Evolutionary conservation across 2,113 vertebrate genomes (phyloP).

Genomic region (Bufo bufo): DNA sequence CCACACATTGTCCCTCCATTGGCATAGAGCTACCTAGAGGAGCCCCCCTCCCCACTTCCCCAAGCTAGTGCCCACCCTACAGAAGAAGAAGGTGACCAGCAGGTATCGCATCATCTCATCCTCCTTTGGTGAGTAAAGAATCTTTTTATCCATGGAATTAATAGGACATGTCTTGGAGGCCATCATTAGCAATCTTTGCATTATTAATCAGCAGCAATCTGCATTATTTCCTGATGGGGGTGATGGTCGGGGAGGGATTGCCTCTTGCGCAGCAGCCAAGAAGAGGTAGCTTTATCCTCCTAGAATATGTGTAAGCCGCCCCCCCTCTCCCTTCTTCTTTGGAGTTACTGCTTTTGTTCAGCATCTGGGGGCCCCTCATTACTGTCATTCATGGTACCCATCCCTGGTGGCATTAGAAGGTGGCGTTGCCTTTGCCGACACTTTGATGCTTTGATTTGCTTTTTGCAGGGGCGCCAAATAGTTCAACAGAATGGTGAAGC

Average conservation of each 20-base stretch:
- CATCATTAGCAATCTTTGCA: slow-evolving; percentile 24
- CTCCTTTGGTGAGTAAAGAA: slow-evolving; percentile 22
- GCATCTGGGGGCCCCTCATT: slow-evolving; percentile 39
- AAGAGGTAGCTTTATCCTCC: background rate
- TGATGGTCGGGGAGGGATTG: background rate
- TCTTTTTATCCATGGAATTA: background rate
- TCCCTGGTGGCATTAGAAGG: slow-evolving; percentile 16
- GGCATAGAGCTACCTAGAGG: background rate
- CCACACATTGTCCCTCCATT: slow-evolving; percentile 1
- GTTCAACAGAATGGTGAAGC: slow-evolving; percentile 84
- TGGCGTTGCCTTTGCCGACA: background rate
- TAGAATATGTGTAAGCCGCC: background rate
- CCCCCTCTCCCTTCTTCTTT: background rate
- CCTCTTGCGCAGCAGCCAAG: background rate
- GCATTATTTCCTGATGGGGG: slow-evolving; percentile 34
- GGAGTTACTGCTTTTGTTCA: slow-evolving; percentile 40
- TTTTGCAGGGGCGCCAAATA: slow-evolving; percentile 57
- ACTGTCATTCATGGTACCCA: slow-evolving; percentile 18
- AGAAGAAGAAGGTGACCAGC: slow-evolving; percentile 14
- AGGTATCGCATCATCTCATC: slow-evolving; percentile 2
- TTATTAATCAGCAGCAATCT: slow-evolving; percentile 42
- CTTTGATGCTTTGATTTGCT: slow-evolving; percentile 27
- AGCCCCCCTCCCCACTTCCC: background rate
- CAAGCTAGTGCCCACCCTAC: background rate
- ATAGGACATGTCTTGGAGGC: slow-evolving; percentile 19